Conservation (phyloP, 2,888 invertebrate genomes). For the Subacronicta megacephala region DNA sequence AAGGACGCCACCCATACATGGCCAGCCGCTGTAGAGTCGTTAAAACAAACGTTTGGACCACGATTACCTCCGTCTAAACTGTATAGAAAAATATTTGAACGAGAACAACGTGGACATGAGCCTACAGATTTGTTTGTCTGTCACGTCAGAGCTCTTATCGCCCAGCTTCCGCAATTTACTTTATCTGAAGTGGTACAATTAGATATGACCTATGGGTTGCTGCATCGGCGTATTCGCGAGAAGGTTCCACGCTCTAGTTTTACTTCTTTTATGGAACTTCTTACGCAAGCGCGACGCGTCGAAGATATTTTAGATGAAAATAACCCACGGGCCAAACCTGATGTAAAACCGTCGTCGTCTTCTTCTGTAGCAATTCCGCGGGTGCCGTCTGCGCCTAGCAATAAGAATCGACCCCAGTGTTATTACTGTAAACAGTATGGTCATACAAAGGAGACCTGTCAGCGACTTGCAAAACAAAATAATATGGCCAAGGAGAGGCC, state of each 20-base stretch:
- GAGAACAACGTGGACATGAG: too few relatives aligned
- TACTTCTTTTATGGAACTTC: constrained; percentile 20
- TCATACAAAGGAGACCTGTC: constrained; percentile 21
- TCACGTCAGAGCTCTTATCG: constrained; percentile 9
- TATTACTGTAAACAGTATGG: constrained; percentile 26
- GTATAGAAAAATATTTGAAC: too few relatives aligned
- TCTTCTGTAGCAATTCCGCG: too few relatives aligned
- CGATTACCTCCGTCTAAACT: too few relatives aligned
- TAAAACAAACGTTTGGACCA: too few relatives aligned
- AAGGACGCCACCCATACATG: too few relatives aligned
- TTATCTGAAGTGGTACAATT: too few relatives aligned
- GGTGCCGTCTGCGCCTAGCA: too few relatives aligned
- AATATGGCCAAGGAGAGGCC: background rate
- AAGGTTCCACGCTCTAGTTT: constrained; percentile 22
- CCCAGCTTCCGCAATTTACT: too few relatives aligned
- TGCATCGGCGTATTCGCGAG: constrained; percentile 38
- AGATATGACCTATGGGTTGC: constrained; percentile 46
- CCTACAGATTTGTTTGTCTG: constrained; percentile 18
- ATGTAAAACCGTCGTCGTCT: too few relatives aligned
- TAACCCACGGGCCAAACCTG: constrained; percentile 1
- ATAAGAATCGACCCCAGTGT: too few relatives aligned
- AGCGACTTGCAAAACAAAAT: constrained; percentile 4
- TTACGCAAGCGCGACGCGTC: constrained; percentile 22
- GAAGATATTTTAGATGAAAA: constrained; percentile 32
- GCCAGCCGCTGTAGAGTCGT: too few relatives aligned